Base-by-base conservation (phyloP, 2,888 invertebrate genomes). In the Deroplatys truncata region DNA sequence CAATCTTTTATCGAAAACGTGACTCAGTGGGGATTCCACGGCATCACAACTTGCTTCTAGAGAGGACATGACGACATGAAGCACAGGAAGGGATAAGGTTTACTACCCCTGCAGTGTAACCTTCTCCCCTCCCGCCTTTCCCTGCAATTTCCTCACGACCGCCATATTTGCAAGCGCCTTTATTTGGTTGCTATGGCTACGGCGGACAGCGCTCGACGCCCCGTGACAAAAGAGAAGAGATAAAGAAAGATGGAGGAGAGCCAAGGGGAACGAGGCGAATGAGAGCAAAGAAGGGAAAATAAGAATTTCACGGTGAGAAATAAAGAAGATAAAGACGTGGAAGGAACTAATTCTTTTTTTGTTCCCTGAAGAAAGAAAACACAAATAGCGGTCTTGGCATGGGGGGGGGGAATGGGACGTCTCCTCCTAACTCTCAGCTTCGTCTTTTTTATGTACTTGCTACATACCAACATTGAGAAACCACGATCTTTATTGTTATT, bases 131-230 rank as follows among this genome's bases (percentile, higher is more conserved):
- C 31, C 86, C 49, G 28, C 35, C 85, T n/a, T 29, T 85, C 35
- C 35, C 49, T 49, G 88, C 88, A 43, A 56, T n/a, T 82, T 83
- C 89, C 88, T 49, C 86, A 56, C 90, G 87, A 89, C 91, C 91
- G 91, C 91, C 91, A 91, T 91, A 90, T 90, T 91, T 90, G 91
- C 91, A 90, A 90, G 90, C 91, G 91, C 88, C 90, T 91, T 91
- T 90, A 90, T 91, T 90, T 90, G 90, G 91, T 91, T 90, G 89
- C 90, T 91, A 91, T 91, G 90, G 88, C 90, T 88, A 91, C 91
- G 86, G 89, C 90, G 91, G 88, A 90, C 90, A 89, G 89, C 89
- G 89, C 91, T 90, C 89, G 90, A 84, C 90, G 91, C 90, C 91
- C 91, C 90, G 90, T 90, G 91, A 91, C 91, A 91, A 91, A 90